phyloP scores from a whole-genome alignment of 2,888 invertebrate genomes.

The Adineta ricciae region DNA sequence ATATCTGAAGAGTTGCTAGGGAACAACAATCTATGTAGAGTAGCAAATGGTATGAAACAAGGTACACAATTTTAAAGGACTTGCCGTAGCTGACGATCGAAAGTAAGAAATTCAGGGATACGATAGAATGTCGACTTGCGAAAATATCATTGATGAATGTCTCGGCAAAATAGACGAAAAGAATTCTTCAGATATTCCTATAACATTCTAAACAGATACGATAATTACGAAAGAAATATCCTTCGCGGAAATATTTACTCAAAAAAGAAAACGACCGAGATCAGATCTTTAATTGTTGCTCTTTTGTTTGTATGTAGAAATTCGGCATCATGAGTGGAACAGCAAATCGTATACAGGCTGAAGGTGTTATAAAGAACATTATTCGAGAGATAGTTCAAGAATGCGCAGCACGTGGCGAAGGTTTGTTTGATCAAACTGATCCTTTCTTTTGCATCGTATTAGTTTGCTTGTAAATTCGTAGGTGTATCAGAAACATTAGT shows the following conservation, averaged over 20 bases:
- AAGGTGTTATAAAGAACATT: conserved; percentile 51
- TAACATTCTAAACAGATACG: no score
- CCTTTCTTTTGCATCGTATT: no score
- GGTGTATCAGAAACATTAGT: conserved; percentile 50
- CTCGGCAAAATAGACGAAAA: no score
- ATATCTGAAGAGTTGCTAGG: neutral
- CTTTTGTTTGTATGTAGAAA: neutral
- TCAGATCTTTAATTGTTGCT: no score
- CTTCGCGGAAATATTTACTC: no score
- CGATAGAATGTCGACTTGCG: no score
- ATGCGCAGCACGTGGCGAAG: conserved; percentile 49
- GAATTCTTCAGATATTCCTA: no score
- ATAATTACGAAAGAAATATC: no score
- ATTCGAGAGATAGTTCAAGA: conserved; percentile 50
- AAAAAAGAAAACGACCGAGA: no score
- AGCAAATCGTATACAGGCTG: conserved; percentile 41
- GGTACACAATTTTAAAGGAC: no score
- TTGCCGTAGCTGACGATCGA: neutral
- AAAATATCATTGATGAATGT: no score
- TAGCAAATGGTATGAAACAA: neutral
- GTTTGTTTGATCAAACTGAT: neutral
- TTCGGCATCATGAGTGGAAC: neutral
- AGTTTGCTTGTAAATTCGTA: no score
- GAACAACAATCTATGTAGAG: neutral
- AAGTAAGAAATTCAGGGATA: neutral